Evolutionary conservation across 2,113 vertebrate genomes (phyloP).

Genomic region (Anhinga anhinga): DNA sequence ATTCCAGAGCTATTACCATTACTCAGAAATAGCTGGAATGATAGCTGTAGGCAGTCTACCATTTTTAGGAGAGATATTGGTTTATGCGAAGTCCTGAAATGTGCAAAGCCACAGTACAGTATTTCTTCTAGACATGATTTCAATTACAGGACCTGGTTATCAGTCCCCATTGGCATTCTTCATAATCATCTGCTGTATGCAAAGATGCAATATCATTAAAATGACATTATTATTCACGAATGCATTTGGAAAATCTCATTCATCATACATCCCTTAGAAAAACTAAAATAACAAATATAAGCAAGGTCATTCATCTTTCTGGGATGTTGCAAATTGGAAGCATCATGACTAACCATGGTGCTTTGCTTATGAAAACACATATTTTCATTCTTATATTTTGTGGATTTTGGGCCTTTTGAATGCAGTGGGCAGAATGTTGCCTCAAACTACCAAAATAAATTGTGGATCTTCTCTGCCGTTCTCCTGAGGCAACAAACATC

Average conservation of each 20-base stretch:
- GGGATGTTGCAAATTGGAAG: constrained; percentile 43
- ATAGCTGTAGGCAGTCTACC: constrained; percentile 58
- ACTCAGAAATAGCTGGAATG: constrained; percentile 52
- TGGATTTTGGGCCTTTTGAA: constrained; percentile 27
- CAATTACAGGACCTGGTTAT: constrained; percentile 29
- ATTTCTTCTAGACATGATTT: constrained; percentile 47
- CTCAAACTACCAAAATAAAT: constrained; percentile 45
- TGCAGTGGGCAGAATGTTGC: constrained; percentile 18
- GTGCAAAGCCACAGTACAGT: neutral
- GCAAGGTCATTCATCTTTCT: constrained; percentile 15
- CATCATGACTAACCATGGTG: constrained; percentile 17
- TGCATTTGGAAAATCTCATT: constrained; percentile 48
- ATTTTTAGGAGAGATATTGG: constrained; percentile 49
- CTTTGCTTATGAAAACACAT: constrained; percentile 62
- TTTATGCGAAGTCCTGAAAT: constrained; percentile 33
- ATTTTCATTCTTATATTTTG: constrained; percentile 21
- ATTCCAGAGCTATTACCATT: constrained; percentile 67
- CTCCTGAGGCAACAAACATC: constrained; percentile 52
- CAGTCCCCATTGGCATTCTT: constrained; percentile 22
- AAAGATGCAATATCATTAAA: constrained; percentile 50
- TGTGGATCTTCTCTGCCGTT: constrained; percentile 30
- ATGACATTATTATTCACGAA: constrained; percentile 55
- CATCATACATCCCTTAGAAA: constrained; percentile 41
- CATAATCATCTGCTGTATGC: constrained; percentile 10
- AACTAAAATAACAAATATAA: constrained; percentile 62